These are phyloP conservation scores for Dioctria linearis DNA, from an alignment of 2,888 invertebrate species.

Conservation along the genomic window DNA sequence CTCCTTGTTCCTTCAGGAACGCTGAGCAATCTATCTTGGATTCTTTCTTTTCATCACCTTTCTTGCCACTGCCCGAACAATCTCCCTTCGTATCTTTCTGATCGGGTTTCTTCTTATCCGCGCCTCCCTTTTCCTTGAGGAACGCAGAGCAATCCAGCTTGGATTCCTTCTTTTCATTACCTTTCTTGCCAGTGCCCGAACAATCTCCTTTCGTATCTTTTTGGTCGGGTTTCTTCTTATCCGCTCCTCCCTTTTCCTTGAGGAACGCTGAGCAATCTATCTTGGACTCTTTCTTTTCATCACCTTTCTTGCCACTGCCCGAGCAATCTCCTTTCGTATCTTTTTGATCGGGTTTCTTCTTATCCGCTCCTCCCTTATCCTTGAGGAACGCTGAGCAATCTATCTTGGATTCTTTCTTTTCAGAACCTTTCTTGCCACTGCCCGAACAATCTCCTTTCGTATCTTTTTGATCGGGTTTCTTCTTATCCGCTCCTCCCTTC, in stretches of 20 bases:
- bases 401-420: neutral
- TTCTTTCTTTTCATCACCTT: neutral
- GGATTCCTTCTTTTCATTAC: neutral
- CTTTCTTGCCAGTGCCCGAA: neutral
- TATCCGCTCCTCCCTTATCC: neutral
- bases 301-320: neutral
- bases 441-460: neutral
- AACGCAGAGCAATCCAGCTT: neutral
- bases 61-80: neutral
- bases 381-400: neutral
- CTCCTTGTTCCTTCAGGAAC: neutral
- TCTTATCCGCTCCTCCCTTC: neutral
- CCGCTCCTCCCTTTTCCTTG: neutral
- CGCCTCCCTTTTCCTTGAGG: neutral
- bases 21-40: constrained; percentile 18
- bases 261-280: constrained; percentile 7
- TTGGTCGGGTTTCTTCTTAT: neutral
- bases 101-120: neutral
- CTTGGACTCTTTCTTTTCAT: neutral
- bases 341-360: neutral
- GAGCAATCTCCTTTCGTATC: neutral
- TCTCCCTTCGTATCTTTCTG: too few relatives aligned
- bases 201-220: neutral
- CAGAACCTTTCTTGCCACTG: too few relatives aligned
- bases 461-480: neutral